Base-by-base conservation (phyloP, 2,888 invertebrate genomes). In the Liodrosophila aerea region DNA sequence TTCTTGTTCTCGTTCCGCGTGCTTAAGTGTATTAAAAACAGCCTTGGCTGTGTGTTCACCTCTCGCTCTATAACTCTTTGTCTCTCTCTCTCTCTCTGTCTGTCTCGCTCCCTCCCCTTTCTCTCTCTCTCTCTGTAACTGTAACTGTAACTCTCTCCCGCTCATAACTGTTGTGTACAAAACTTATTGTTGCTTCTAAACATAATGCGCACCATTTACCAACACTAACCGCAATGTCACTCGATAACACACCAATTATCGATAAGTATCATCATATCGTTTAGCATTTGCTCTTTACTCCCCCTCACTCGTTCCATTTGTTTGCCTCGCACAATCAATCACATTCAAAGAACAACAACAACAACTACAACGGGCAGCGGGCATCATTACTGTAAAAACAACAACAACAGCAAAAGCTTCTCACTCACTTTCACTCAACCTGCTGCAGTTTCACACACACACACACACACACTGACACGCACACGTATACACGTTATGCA, bases 1-100 rank as follows among this genome's bases (percentile, higher is more conserved):
- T 65, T 65, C 47, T 65, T 53, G 72, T 71, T 60, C 43, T 51
- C 50, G 52, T 64, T 63, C 16, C 65, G 64, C 58, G 64, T 51
- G 65, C 50, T 65, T 58, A 22, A 36, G 22, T 36, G 34, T 64
- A 13, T 44, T 22, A 2, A 2, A 22, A 22, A 22, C 22, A 22
- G 22, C 22, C 2, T 2, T 5, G 22, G 22, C 22, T 22, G n/a
- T 22, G 22, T 22, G 5, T 22, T 5, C 22, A 2, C 5, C 22
- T 22, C 22, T 22, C 22, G 2, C 22, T 22, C 22, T 22, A n/a
- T n/a, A n/a, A n/a, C 22, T 22, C 22, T 22, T 22, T 22, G 22
- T 22, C 22, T 22, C 5, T 22, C 16, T 22, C 18, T 16, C 39
- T n/a, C n/a, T 7, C 18, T 53, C 52, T 49, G 36, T 27, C 56